These are phyloP conservation scores for Rhabdomys pumilio DNA, from an alignment of 2,797 vertebrate genomes.

Conservation along the genomic window DNA sequence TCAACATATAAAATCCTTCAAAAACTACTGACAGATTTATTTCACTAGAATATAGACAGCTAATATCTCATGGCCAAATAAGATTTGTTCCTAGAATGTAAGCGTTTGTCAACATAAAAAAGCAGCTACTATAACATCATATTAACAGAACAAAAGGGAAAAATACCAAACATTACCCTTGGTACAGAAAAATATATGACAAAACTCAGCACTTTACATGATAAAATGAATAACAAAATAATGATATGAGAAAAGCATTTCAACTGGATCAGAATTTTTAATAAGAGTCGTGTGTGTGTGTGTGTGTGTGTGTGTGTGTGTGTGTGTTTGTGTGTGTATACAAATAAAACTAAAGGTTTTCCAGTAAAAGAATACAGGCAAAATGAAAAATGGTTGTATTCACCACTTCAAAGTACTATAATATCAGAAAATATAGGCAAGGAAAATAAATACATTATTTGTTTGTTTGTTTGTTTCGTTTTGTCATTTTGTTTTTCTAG, in stretches of 20 bases:
- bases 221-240: background rate
- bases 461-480: background rate
- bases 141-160: background rate
- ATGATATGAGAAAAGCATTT: background rate
- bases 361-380: background rate
- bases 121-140: background rate
- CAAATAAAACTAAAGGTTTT: background rate
- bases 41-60: background rate
- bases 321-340: too few species aligned
- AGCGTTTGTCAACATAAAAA: background rate
- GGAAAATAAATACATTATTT: background rate
- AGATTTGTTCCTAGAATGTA: background rate
- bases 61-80: background rate
- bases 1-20: background rate
- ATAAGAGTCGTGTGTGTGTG: background rate
- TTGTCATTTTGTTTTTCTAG: background rate
- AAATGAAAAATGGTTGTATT: background rate
- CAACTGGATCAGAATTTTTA: background rate
- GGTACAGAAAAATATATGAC: background rate
- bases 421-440: background rate
- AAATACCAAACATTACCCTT: background rate
- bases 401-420: background rate
- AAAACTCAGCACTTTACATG: background rate
- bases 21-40: background rate
- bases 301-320: too few species aligned